Conservation (phyloP, 2,113 vertebrate genomes). For the Lutjanus erythropterus region DNA sequence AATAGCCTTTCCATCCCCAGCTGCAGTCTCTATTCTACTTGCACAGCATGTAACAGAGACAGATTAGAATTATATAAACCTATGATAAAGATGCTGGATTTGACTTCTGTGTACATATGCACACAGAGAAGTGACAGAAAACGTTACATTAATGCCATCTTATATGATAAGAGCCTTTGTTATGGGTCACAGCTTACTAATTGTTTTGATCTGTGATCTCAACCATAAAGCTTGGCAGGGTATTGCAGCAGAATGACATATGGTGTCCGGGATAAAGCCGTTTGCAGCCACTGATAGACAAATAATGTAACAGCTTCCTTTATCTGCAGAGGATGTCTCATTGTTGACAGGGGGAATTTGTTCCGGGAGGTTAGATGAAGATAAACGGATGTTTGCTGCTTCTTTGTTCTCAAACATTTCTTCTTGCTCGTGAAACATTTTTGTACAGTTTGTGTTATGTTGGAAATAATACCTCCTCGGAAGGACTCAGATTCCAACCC, state of each 20-base stretch:
- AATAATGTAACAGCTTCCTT: constrained; percentile 36
- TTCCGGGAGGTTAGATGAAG: constrained; percentile 12
- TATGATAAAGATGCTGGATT: neutral
- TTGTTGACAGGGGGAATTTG: constrained; percentile 41
- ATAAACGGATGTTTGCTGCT: neutral
- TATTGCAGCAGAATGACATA: neutral
- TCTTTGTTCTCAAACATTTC: neutral
- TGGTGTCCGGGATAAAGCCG: constrained; percentile 18
- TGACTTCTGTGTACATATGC: neutral
- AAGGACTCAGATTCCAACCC: neutral
- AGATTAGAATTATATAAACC: constrained; percentile 43
- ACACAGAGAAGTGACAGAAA: neutral
- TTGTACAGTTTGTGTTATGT: neutral
- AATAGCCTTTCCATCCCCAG: constrained; percentile 61
- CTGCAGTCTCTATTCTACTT: constrained; percentile 41
- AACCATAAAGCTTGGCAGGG: neutral
- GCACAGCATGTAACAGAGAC: constrained; percentile 32
- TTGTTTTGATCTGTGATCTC: constrained; percentile 14
- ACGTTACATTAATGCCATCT: neutral
- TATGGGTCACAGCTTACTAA: neutral
- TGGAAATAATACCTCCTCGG: neutral
- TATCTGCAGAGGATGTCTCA: constrained; percentile 8
- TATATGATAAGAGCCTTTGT: neutral
- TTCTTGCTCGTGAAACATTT: neutral
- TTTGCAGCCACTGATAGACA: constrained; percentile 17